Evolutionary conservation across 2,888 invertebrate genomes (phyloP).

Genomic region (Gymnoscelis rufifasciata): DNA sequence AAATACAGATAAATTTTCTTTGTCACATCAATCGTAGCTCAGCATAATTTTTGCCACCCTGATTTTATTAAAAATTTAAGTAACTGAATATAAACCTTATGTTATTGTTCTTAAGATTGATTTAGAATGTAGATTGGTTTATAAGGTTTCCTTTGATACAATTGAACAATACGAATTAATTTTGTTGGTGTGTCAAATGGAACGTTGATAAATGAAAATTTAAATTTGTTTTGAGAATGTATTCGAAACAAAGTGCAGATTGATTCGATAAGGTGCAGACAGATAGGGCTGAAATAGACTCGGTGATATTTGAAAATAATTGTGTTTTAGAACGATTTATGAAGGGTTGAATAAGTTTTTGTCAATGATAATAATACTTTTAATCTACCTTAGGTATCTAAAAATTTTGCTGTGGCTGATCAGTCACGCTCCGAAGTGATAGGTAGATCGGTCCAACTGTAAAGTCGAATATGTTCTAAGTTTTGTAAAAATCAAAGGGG

Average conservation of each 20-base stretch:
- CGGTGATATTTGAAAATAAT: constrained; percentile 21
- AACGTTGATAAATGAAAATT: constrained; percentile 67
- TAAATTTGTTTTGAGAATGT: constrained; percentile 56
- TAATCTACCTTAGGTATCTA: too few species aligned
- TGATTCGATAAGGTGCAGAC: constrained; percentile 41
- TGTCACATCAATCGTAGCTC: neutral
- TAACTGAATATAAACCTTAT: constrained; percentile 5
- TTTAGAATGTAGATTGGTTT: constrained; percentile 1
- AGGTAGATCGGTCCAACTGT: too few species aligned
- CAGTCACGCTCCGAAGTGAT: too few species aligned
- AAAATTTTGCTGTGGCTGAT: too few species aligned
- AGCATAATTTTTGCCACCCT: constrained; percentile 2
- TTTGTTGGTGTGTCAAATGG: constrained; percentile 54
- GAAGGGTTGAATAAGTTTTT: too few species aligned
- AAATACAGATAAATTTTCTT: constrained; percentile 27
- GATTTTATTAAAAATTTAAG: constrained; percentile 1
- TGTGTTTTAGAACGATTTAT: neutral
- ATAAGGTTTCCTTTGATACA: constrained; percentile 24
- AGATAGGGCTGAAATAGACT: constrained; percentile 23
- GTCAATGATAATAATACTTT: too few species aligned
- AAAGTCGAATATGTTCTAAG: too few species aligned
- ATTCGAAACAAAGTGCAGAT: constrained; percentile 47
- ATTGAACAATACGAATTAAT: constrained; percentile 63
- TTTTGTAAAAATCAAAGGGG: too few species aligned
- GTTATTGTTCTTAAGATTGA: neutral